phyloP scores from a whole-genome alignment of 2,888 invertebrate genomes.

The Drosophila diplacantha region DNA sequence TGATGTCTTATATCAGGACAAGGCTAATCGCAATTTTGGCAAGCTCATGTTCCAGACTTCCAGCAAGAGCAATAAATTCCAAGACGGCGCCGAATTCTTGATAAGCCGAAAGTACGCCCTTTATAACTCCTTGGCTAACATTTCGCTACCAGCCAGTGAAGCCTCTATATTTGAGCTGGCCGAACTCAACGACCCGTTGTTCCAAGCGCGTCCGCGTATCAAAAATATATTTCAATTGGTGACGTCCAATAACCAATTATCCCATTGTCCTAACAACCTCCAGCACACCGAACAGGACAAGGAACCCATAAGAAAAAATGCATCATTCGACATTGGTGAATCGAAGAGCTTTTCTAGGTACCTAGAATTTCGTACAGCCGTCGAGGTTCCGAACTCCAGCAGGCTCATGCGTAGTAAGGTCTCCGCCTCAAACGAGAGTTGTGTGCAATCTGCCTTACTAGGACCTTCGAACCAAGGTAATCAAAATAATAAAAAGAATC shows the following conservation, averaged over 20 bases:
- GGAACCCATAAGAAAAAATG: no score
- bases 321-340: neutral
- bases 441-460: neutral
- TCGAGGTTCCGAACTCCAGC: neutral
- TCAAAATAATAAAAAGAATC: no score
- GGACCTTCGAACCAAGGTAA: neutral
- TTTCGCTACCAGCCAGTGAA: neutral
- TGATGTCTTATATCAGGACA: neutral
- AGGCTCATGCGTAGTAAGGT: neutral
- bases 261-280: neutral
- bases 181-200: conserved; percentile 25
- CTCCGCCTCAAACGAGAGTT: neutral
- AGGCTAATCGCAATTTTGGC: conserved; percentile 16
- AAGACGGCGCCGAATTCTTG: conserved; percentile 12
- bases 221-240: conserved; percentile 27
- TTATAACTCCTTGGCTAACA: neutral
- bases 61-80: neutral
- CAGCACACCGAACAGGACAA: no score
- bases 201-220: neutral
- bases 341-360: no score
- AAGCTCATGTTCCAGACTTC: conserved; percentile 16
- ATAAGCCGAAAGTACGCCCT: conserved; percentile 8
- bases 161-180: neutral
- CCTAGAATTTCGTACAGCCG: neutral
- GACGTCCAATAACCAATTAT: neutral